A percentile compares a stretch with the other conserved stretches of the same genome.
Conservation (phyloP, 2,888 invertebrate genomes). For the Kuschelorhynchus macadamiae region DNA sequence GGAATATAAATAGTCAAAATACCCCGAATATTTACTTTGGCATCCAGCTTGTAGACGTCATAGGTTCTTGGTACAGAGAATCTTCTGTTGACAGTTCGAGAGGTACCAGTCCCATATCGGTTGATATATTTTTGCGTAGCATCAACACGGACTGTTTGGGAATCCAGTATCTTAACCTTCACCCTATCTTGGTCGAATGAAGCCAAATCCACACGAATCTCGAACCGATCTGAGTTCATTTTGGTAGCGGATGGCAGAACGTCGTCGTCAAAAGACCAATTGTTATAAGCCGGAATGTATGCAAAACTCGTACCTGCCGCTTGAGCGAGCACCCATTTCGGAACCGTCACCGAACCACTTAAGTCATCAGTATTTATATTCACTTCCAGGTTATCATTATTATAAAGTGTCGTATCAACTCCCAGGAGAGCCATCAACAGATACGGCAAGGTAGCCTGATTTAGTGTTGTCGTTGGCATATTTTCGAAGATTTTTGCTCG, state of each 20-base stretch:
- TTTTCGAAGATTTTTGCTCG: too few species aligned
- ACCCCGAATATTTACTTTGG: slow-evolving; percentile 8
- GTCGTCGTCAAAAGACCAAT: slow-evolving; percentile 21
- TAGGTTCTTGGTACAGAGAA: slow-evolving; percentile 33
- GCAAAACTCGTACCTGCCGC: slow-evolving; percentile 24
- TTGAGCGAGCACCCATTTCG: slow-evolving; percentile 31
- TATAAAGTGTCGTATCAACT: not conserved
- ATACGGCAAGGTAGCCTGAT: not conserved
- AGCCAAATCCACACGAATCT: slow-evolving; percentile 28
- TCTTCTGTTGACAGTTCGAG: slow-evolving; percentile 28
- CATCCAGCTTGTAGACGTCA: slow-evolving; percentile 18
- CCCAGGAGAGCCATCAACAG: slow-evolving; percentile 12
- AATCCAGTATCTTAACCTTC: slow-evolving; percentile 22
- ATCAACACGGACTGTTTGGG: slow-evolving; percentile 17
- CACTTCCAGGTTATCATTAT: slow-evolving; percentile 15
- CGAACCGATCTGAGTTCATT: slow-evolving; percentile 24
- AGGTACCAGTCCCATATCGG: slow-evolving; percentile 19
- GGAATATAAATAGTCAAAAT: slow-evolving; percentile 17
- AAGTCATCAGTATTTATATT: slow-evolving; percentile 17
- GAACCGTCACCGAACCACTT: slow-evolving; percentile 26
- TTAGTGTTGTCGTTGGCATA: slow-evolving; percentile 1
- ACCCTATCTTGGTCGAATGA: slow-evolving; percentile 21
- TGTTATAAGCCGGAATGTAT: not conserved
- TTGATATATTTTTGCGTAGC: slow-evolving; percentile 28
- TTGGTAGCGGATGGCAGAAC: slow-evolving; percentile 28